phyloP scores from a whole-genome alignment of 2,113 vertebrate genomes.

The Eulemur rufifrons region DNA sequence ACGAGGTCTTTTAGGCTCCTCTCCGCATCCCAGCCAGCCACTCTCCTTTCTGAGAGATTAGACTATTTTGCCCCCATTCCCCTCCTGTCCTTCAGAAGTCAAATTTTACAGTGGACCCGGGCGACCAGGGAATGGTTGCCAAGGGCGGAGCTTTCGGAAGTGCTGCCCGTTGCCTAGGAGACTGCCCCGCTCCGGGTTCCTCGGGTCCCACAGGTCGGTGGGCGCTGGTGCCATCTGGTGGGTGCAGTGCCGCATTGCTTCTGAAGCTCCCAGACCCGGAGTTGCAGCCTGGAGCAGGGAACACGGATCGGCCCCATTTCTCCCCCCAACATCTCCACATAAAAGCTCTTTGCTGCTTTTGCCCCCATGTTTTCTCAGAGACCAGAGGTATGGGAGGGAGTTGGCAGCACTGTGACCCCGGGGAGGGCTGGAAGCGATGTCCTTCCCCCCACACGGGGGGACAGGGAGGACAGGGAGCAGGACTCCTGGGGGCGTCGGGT shows the following conservation, averaged over 20 bases:
- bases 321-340: not conserved
- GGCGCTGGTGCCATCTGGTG: slow-evolving; percentile 65
- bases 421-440: not conserved
- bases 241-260: not conserved
- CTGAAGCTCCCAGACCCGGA: not conserved
- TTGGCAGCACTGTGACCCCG: not conserved
- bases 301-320: not conserved
- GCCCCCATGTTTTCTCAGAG: not conserved
- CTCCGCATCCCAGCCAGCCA: not conserved
- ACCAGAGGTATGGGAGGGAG: not conserved
- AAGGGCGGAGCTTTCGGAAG: slow-evolving; percentile 47
- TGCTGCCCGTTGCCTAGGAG: slow-evolving; percentile 69
- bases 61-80: not conserved
- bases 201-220: not conserved
- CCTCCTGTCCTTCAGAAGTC: slow-evolving; percentile 48
- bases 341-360: not conserved
- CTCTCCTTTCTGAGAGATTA: not conserved
- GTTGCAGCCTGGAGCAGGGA: no score
- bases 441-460: not conserved
- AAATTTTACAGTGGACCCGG: not conserved
- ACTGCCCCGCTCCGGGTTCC: slow-evolving; percentile 35
- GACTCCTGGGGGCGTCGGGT: not conserved
- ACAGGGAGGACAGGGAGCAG: not conserved
- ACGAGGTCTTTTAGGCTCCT: not conserved
- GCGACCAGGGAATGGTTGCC: slow-evolving; percentile 55